Percentiles rank a stretch among this genome's conserved stretches.
Evolutionary conservation across 2,797 vertebrate genomes (phyloP).

Genomic region (Ibycter americanus): DNA sequence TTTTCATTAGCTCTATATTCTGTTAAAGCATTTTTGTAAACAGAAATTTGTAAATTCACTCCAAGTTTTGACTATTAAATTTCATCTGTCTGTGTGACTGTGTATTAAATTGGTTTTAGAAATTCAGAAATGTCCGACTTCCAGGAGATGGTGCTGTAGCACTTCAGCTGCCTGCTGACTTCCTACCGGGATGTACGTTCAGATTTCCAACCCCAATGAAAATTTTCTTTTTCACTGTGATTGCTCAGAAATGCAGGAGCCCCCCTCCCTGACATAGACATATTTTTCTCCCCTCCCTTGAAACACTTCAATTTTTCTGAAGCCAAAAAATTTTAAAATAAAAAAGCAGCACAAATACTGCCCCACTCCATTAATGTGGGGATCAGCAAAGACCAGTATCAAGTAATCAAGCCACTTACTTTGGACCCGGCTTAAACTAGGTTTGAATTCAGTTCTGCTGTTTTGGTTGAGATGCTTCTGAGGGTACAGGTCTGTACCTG

Average conservation of each 20-base stretch:
- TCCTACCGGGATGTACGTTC: neutral
- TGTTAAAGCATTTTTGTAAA: neutral
- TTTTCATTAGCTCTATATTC: neutral
- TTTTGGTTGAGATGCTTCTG: neutral
- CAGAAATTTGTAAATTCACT: neutral
- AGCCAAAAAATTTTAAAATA: neutral
- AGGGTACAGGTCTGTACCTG: neutral
- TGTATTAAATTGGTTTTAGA: neutral
- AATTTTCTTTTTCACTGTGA: neutral
- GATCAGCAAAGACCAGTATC: neutral
- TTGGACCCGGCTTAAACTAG: neutral
- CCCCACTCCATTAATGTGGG: neutral
- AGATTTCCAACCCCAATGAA: neutral
- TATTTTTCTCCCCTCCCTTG: neutral
- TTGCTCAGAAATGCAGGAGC: neutral
- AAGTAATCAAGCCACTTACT: neutral
- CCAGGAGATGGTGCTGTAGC: conserved; percentile 69
- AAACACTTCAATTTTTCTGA: neutral
- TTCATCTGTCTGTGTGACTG: neutral
- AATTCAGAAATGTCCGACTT: neutral
- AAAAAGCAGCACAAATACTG: neutral
- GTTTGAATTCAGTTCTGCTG: neutral
- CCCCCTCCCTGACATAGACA: fast-evolving
- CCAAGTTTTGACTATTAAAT: neutral
- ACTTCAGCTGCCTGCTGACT: neutral